Base-by-base conservation (phyloP, 2,888 invertebrate species). In the Tolmerus cingulatus region DNA sequence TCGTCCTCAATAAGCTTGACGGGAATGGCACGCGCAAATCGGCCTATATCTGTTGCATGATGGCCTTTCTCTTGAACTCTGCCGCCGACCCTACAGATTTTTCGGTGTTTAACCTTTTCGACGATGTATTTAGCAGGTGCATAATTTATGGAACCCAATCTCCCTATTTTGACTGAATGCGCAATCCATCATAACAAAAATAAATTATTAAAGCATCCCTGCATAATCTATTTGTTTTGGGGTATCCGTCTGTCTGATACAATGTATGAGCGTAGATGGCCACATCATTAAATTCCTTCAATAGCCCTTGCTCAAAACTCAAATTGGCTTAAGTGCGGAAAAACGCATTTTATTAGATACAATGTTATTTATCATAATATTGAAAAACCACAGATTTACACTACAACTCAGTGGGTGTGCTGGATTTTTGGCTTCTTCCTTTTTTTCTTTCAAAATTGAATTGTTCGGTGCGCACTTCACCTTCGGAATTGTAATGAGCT, bases 111-210 rank as follows among this genome's bases (percentile, higher is more conserved):
- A 88, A 88, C 88, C 86, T 88, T 87, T 86, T 87, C 82, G 74
- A 77, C 78, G 43, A 88, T 77, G 88, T 87, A 86, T 88, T 88
- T 87, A 86, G 74, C 40, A 66, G 37, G 1, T 88, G 57, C 82
- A 88, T 88, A 84, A 88, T 88, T 86, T 87, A 88, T 88, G 57
- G 40, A 57, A 16, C 84, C 57, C 87, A 79, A 82, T 86, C 84
- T 86, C 84, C 43, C 84, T 66, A 37, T 66, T 66, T 40, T 37
- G 43, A 74, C 57, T 66, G 84, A 34, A 74, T 86, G 86, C 76
- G 86, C 86, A 88, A 87, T 87, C 85, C 87, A 87, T 88, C 87
- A 88, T 88, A 87, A 87, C 81, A 88, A 87, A 74, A 74, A 87
- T 85, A 79, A 86, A 88, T 87, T 88, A 87, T 87, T 87, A 86